A percentile compares a stretch with the other conserved stretches of the same genome.
Conservation (phyloP, 2,888 invertebrate genomes). For the Ochropacha duplaris region DNA sequence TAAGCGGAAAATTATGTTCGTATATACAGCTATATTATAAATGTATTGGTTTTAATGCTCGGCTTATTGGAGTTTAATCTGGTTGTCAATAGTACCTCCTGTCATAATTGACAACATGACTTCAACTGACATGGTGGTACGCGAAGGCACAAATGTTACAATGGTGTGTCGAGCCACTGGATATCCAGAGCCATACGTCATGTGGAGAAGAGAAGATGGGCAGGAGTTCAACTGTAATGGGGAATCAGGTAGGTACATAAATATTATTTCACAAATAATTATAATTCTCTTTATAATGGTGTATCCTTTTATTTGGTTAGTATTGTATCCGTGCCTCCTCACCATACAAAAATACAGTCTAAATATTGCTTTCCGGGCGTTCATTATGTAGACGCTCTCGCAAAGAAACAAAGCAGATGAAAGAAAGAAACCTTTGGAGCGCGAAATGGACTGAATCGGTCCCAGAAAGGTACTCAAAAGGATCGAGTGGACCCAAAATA, state of each 20-base stretch:
- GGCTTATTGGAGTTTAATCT: neutral
- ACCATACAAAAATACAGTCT: conserved; percentile 59
- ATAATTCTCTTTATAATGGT: too few relatives aligned
- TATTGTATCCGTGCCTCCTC: neutral
- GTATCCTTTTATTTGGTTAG: neutral
- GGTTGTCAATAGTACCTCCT: conserved; percentile 89
- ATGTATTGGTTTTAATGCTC: neutral
- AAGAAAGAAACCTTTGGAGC: conserved; percentile 61
- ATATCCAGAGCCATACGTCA: conserved; percentile 95
- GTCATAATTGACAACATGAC: conserved; percentile 94
- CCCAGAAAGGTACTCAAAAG: conserved; percentile 36
- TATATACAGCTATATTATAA: too few relatives aligned
- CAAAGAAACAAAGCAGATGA: conserved; percentile 63
- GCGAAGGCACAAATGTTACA: conserved; percentile 94
- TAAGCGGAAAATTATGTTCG: neutral
- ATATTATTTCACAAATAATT: too few relatives aligned
- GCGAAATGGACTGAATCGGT: conserved; percentile 58
- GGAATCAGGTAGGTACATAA: conserved; percentile 87
- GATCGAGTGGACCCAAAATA: conserved; percentile 23
- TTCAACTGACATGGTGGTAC: conserved; percentile 95
- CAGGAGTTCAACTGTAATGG: conserved; percentile 94
- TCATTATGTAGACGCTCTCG: conserved; percentile 62
- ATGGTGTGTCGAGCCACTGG: conserved; percentile 94
- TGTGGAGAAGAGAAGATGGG: conserved; percentile 96
- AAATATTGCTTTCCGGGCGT: conserved; percentile 53